Evolutionary conservation across 2,113 vertebrate genomes (phyloP), one percentile per base, ranked within the genome.

Genomic region (Shinisaurus crocodilurus): DNA sequence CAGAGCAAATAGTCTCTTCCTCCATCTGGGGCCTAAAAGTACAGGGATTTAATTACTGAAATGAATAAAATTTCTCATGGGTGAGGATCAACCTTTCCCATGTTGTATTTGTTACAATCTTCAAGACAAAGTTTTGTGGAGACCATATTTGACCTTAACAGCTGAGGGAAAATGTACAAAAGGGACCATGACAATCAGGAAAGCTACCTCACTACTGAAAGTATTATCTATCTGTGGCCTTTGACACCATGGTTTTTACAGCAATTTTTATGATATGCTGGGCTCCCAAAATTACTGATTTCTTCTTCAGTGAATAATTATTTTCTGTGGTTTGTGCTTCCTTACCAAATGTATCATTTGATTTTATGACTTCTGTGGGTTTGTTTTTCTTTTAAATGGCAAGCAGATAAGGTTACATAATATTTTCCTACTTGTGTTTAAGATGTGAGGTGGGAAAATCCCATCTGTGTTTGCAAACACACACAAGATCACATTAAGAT

Each of bases 361-460:
- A 63, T 89, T 87, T 85, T 8, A 81, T 65, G 0, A 3, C 18
- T 84, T 76, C 91, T 90, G 89, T 81, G 0, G 0, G 88, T 90
- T 87, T 94, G 80, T 85, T 91, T 88, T 91, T n/a, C 86, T 88
- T 32, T 75, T 88, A 76, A 29, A 37, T 60, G 75, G 72, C 15
- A 92, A 92, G 29, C 6, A 57, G 84, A 86, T 82, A 95, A 95
- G 88, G 83, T 84, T 92, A 86, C 75, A 91, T 6, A 8, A 12
- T 92, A 50, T 94, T 90, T 89, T 89, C 43, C 37, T 3, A 1
- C 6, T 32, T 85, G 90, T 18, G 63, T n/a, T 29, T 89, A 60
- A 87, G 37, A 90, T 79, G 88, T 3, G 57, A 63, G 81, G 81
- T 93, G 92, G 92, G 93, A 96, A 96, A 95, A 88, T 2, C 75